Percentiles rank a stretch among this genome's conserved stretches.
phyloP scores from a whole-genome alignment of 92 coral and sea anemone species.

The Anthopleura xanthogrammica region DNA sequence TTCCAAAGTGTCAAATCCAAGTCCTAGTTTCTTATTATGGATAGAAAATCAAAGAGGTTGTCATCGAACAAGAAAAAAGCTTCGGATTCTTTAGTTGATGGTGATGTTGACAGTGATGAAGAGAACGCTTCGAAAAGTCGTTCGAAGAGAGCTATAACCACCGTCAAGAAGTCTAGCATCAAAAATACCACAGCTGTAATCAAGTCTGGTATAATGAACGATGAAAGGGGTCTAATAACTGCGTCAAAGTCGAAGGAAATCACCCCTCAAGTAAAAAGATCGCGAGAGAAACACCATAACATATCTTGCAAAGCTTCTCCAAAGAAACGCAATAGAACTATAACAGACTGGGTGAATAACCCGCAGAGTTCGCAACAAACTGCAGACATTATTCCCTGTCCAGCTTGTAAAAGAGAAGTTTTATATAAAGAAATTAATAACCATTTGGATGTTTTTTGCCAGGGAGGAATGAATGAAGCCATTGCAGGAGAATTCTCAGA shows the following conservation, averaged over 20 bases:
- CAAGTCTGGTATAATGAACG: not conserved
- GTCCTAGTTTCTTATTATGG: not conserved
- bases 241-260: not conserved
- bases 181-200: not conserved
- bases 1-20: not conserved
- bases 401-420: conserved; percentile 62
- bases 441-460: conserved; percentile 82
- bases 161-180: not conserved
- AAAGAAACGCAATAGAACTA: conserved; percentile 18
- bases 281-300: not conserved
- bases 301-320: not conserved
- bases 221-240: not conserved
- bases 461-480: not conserved
- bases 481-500: not conserved
- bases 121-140: not conserved
- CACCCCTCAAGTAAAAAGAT: not conserved
- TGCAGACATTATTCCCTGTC: conserved; percentile 58
- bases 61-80: not conserved
- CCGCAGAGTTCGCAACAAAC: not conserved
- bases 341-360: conserved; percentile 42
- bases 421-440: conserved; percentile 60
- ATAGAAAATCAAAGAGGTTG: not conserved
- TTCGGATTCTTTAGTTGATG: not conserved
- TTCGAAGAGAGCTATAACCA: not conserved
- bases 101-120: not conserved